Evolutionary conservation across 2,113 vertebrate genomes (phyloP), one percentile per base, ranked within the genome.

Genomic region (Phalacrocorax aristotelis): DNA sequence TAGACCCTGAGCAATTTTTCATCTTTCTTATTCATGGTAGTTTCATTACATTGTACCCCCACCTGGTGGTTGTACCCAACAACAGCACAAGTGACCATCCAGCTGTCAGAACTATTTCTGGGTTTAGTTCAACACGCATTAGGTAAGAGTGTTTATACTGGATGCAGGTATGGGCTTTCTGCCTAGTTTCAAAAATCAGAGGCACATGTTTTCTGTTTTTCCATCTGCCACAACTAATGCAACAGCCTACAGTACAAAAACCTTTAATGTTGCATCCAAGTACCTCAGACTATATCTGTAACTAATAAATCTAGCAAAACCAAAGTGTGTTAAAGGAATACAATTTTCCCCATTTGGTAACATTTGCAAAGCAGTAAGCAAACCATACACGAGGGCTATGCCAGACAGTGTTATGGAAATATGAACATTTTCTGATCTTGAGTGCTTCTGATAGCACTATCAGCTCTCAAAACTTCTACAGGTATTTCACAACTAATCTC

Each of bases 11-110:
- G 27, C 30, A 69, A 51, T n/a, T 82, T 52, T 34, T 34, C 11
- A 13, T 20, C 14, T 40, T 29, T 49, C 48, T 20, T 18, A 23
- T 5, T 19, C 52, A 1, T 6, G 11, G 40, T 58, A 38, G 42
- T 97, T 97, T 89, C 62, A 51, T 93, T 97, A 91, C 88, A 5
- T 91, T 98, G 94, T 98, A 97, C 93, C 82, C 64, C 98, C 98
- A 98, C 80, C 98, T 98, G 96, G 96, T 97, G 98, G 98, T 9
- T 57, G 78, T 18, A 82, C 7, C 44, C 49, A 76, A 74, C 51
- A 94, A 76, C 54, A 91, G 80, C 96, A 92, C 36, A 71, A 85
- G 30, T 0, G 13, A 90, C 23, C 34, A 62, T 2, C 8, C 2
- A 34, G 9, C 32, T 46, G 30, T 6, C 61, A 40, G 27, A 42